Conservation (phyloP, 1,140 invertebrate genomes). For the Macrobrachium rosenbergii region DNA sequence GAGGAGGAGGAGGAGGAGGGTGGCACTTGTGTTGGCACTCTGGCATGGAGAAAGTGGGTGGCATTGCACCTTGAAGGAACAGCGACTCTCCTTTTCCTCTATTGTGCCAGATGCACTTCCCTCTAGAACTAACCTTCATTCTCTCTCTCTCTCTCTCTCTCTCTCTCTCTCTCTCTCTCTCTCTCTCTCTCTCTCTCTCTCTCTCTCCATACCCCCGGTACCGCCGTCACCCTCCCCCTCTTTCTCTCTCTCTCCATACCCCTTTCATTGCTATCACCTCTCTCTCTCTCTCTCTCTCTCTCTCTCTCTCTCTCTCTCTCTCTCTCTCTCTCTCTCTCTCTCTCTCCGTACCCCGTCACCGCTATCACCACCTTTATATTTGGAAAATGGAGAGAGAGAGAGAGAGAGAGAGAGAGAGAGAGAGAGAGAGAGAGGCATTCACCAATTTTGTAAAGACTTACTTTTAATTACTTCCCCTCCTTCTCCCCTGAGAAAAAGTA, state of each 20-base stretch:
- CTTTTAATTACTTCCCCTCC: too few relatives aligned
- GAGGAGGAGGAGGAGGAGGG: too few relatives aligned
- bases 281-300: conserved; percentile 27
- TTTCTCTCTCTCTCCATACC: not conserved
- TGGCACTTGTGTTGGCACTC: too few relatives aligned
- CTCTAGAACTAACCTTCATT: not conserved
- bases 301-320: conserved; percentile 21
- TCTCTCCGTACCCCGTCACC: too few relatives aligned
- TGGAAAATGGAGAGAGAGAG: conserved; percentile 14
- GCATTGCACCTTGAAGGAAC: too few relatives aligned
- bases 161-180: conserved; percentile 23
- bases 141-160: conserved; percentile 31
- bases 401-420: conserved; percentile 7
- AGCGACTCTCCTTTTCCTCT: too few relatives aligned
- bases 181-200: conserved; percentile 31
- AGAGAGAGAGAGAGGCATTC: not conserved
- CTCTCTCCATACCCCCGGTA: not conserved
- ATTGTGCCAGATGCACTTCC: not conserved
- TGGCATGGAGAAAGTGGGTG: too few relatives aligned
- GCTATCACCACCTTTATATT: too few relatives aligned
- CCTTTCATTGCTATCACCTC: not conserved
- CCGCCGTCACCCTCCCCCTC: not conserved
- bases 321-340: conserved; percentile 34
- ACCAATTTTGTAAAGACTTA: too few relatives aligned
- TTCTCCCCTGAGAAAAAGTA: too few relatives aligned